Evolutionary conservation across 2,888 invertebrate species (phyloP).

Genomic region (Spodoptera exigua): DNA sequence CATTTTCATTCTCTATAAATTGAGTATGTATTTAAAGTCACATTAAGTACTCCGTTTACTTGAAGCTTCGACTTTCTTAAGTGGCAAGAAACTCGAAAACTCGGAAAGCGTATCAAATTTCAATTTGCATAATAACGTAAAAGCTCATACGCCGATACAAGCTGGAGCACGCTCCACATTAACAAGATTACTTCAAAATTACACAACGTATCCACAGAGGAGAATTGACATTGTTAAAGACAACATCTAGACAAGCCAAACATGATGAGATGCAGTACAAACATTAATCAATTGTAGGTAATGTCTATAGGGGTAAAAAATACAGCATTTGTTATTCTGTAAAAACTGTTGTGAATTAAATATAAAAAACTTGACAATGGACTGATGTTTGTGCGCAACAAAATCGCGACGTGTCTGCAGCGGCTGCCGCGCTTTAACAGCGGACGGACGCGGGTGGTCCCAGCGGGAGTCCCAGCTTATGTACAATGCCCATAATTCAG

Average conservation of each 20-base stretch:
- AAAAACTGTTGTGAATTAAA: conserved; percentile 29
- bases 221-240: conserved; percentile 64
- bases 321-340: conserved; percentile 22
- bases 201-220: conserved; percentile 76
- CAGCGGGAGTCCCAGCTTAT: conserved; percentile 79
- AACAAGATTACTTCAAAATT: conserved; percentile 81
- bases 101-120: conserved; percentile 78
- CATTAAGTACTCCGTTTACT: conserved; percentile 54
- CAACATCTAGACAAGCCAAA: conserved; percentile 28
- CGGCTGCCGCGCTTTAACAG: conserved; percentile 56
- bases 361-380: conserved; percentile 47
- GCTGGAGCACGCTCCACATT: conserved; percentile 74
- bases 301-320: conserved; percentile 1
- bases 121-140: conserved; percentile 83
- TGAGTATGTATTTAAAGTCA: conserved; percentile 55
- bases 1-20: conserved; percentile 48
- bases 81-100: conserved; percentile 69
- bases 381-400: conserved; percentile 50
- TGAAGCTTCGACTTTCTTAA: conserved; percentile 62
- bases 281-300: conserved; percentile 36
- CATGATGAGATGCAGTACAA: conserved; percentile 20
- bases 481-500: conserved; percentile 85
- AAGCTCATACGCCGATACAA: conserved; percentile 78
- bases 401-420: conserved; percentile 46
- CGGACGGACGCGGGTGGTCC: conserved; percentile 82